These are phyloP conservation scores for Jaculus jaculus DNA, from an alignment of 2,113 vertebrate species.

Conservation along the genomic window DNA sequence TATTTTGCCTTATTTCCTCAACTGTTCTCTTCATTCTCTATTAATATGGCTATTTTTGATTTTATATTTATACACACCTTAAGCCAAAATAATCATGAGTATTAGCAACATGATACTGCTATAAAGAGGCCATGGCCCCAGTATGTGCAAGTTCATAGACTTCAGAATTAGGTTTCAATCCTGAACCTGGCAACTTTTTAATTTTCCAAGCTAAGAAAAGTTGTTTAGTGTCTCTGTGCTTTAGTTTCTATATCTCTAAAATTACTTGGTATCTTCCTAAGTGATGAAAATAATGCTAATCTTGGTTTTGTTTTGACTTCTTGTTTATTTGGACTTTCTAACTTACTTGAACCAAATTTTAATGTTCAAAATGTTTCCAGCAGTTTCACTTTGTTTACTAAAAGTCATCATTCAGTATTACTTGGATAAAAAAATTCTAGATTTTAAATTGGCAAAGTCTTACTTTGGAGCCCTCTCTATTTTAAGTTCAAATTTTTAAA, in stretches of 20 bases:
- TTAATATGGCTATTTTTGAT: slow-evolving; percentile 11
- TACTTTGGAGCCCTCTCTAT: too few relatives aligned
- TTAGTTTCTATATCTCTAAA: slow-evolving; percentile 36
- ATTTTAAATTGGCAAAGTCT: too few relatives aligned
- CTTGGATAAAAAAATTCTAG: too few relatives aligned
- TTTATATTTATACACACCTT: slow-evolving; percentile 17
- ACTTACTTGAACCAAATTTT: too few relatives aligned
- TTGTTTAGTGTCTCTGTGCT: background rate
- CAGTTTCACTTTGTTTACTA: too few relatives aligned
- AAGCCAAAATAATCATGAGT: background rate
- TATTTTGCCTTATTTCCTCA: background rate
- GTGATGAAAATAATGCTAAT: too few relatives aligned
- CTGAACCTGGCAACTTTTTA: background rate
- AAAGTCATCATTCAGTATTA: too few relatives aligned
- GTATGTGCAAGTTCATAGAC: background rate
- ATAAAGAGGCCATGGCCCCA: background rate
- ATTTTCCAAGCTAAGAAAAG: background rate
- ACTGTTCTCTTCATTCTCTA: background rate
- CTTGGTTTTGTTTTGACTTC: too few relatives aligned
- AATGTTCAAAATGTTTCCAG: too few relatives aligned
- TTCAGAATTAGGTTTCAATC: background rate
- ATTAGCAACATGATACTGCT: background rate
- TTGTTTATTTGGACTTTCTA: too few relatives aligned
- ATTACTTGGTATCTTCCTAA: background rate
- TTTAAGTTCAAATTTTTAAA: too few relatives aligned